A percentile compares a stretch with the other conserved stretches of the same genome.
phyloP scores from a whole-genome alignment of 2,113 vertebrate species.

The Collichthys lucidus region DNA sequence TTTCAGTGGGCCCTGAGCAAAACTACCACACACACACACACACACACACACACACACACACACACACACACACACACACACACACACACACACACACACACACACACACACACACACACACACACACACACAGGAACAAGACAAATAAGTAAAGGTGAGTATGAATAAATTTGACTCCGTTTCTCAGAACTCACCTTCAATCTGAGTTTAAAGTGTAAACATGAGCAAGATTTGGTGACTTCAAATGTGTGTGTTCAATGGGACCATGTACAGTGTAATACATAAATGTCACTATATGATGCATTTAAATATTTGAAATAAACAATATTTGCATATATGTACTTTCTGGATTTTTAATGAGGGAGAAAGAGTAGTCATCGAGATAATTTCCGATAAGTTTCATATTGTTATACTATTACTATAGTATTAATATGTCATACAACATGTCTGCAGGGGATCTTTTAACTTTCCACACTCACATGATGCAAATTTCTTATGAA shows the following conservation, averaged over 20 bases:
- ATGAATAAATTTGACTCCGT: background rate
- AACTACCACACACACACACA: conserved; percentile 79
- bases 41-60: conserved; percentile 5
- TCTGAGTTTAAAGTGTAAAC: too few relatives aligned
- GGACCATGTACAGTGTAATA: too few relatives aligned
- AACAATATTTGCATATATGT: too few relatives aligned
- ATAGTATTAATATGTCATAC: background rate
- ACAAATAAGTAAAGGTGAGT: background rate
- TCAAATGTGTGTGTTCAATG: too few relatives aligned
- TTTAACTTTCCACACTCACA: background rate
- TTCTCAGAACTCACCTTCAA: too few relatives aligned
- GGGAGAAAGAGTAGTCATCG: too few relatives aligned
- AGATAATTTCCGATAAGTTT: too few relatives aligned
- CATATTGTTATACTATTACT: background rate
- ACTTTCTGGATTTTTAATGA: too few relatives aligned
- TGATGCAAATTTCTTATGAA: background rate
- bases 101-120: background rate
- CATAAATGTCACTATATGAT: too few relatives aligned
- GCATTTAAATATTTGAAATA: background rate
- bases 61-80: background rate
- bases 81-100: background rate
- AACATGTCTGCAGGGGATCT: background rate
- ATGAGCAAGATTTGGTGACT: too few relatives aligned
- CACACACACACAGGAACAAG: background rate
- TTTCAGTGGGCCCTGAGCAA: conserved; percentile 95